Base-by-base conservation (phyloP, 2,888 invertebrate genomes). In the Synanthedon formicaeformis region DNA sequence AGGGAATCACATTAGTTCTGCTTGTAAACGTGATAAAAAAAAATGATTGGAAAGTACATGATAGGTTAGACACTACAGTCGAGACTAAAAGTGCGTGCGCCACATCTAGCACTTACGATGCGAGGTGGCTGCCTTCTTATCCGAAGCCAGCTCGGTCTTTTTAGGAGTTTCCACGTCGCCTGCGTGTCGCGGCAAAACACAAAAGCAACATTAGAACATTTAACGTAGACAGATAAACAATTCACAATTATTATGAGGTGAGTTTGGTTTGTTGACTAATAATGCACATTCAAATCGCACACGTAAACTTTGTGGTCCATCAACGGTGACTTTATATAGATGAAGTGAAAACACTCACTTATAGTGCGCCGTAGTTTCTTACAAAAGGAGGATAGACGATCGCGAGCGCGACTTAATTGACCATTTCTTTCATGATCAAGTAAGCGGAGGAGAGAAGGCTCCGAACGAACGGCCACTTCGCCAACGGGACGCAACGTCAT, bases 141-240 rank as follows among this genome's bases (percentile, higher is more conserved):
- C 87, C 68, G 84, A 70, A 75, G 82, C 77, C 78, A 78, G 78
- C 76, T 86, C 87, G 75, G 70, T 67, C 79, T 82, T 85, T 87
- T 87, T 84, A 80, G 84, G 78, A 69, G 86, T 78, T 69, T 88
- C 80, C 88, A 86, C 83, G 82, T 88, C 79, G 82, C 88, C 85
- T 87, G 86, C 71, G 67, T 65, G 73, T 74, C 72, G 76, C 78
- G 68, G 77, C 76, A 81, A 82, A 84, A 86, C 79, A 86, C 84
- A 87, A 86, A 86, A 86, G 82, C 82, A 81, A 71, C 76, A 85
- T 87, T 86, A 86, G 81, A 84, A 85, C 78, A 40, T 41, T 10
- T 16, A 51, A 16, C 13, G 14, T 16, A 51, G 11, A 23, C 5
- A 23, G 23, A 11, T 41, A 41, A 27, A 49, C 41, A 51, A 40